Base-by-base conservation (phyloP, 2,113 vertebrate genomes). In the Nipponia nippon region DNA sequence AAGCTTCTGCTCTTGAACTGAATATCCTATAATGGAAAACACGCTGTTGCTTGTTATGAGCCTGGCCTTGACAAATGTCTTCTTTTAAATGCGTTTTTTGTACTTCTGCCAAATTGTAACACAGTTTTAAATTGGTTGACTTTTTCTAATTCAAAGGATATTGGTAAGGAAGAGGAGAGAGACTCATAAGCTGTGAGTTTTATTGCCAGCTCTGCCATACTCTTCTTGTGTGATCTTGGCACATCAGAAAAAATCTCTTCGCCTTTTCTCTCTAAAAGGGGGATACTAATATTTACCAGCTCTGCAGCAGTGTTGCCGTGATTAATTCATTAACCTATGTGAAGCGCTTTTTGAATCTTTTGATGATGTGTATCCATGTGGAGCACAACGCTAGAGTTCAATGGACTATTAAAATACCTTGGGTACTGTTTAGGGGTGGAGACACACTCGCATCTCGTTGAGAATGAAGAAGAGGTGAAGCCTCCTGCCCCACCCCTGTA, bases 91-190 rank as follows among this genome's bases (percentile, higher is more conserved):
- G 42, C 0, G 0, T 7, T 21, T 70, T 87, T 38, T 56, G 8
- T 65, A 34, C 55, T 47, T 50, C 20, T 55, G 26, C 53, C 23
- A 66, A 62, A 73, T 62, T 46, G 17, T 90, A 89, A 59, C 42
- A 10, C 38, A 3, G 61, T 72, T 90, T 73, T 85, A 70, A 97
- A 94, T 80, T 27, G 44, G 42, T 62, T 86, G 84, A 92, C 80
- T 92, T 69, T 83, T 95, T 96, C 78, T 95, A 58, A 91, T 97
- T 93, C 93, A 80, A 97, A 97, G 94, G 93, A 27, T 95, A 14
- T 85, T 90, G 91, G 79, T 96, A 95, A 94, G 91, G 96, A 97
- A 96, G 95, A 97, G 89, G 87, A 97, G 87, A 87, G 71, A 97
- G 83, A 79, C 87, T 95, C 95, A 77, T 61, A 75, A 90, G 87